Base-by-base conservation (phyloP, 1,140 invertebrate genomes). In the Leptestheria dahalacensis region DNA sequence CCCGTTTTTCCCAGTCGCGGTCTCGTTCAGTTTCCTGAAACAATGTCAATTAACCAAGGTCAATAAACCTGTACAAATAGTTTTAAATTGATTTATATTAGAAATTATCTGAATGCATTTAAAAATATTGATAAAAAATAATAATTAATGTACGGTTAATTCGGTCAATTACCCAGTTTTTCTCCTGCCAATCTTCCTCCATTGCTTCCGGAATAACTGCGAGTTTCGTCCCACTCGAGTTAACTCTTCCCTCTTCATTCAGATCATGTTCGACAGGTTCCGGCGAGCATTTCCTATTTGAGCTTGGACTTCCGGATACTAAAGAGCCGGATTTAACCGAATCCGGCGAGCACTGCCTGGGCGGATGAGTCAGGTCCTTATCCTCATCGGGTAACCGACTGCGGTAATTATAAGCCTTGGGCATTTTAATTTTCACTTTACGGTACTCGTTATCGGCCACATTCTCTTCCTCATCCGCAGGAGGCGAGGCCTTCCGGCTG, bases 391-490 rank as follows among this genome's bases (percentile, higher is more conserved):
- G 75, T 21, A 56, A 57, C 12, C 41, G 49, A 23, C 18, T 12
- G 68, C 84, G 81, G 69, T 84, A 83, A 65, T 83, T 78, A 68
- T 85, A 85, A 4, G 88, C 88, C 68, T 88, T 85, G 3, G 84
- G 82, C 77, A 93, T 91, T 72, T 94, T 94, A 64, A 93, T 91
- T 74, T 94, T 94, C 1, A 93, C 86, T 72, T 91, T 92, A 33
- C 89, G 78, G 66, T 88, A 94, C 70, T 93, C 90, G 69, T 92
- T 93, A 21, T 41, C 33, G 6, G 33, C 33, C 6, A 41, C 33
- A 6, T 41, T 6, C 15, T 41, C 33, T 6, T 41, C 33, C 6
- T 41, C 33, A 9, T 41, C 33, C 61, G 53, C 29, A 57, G 55
- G 33, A 2, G 26, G 21, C 11, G 53, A 55, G 20, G 65, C 48